These are phyloP conservation scores for Thalassaphorura encarpata DNA, from an alignment of 1,140 invertebrate species.

Conservation along the genomic window DNA sequence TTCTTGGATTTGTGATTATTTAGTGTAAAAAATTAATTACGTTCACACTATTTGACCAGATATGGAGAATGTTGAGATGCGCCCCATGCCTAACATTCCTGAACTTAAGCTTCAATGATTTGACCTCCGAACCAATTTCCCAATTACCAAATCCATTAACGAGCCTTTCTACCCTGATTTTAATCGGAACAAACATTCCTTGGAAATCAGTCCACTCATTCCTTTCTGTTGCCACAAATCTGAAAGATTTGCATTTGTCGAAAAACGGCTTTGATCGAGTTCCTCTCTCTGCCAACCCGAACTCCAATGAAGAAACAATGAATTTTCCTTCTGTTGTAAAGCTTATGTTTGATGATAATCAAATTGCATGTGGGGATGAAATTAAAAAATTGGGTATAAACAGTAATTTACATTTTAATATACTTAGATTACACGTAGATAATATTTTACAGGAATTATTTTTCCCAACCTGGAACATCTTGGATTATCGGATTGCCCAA, in stretches of 20 bases:
- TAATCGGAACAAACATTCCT: constrained; percentile 73
- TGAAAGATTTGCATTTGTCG: constrained; percentile 86
- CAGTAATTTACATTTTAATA: not conserved
- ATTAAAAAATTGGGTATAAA: constrained; percentile 62
- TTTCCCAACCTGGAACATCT: constrained; percentile 76
- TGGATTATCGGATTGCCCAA: constrained; percentile 73
- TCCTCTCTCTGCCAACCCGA: too few relatives aligned
- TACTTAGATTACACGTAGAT: not conserved
- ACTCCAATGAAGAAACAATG: constrained; percentile 37
- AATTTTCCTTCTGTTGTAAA: constrained; percentile 27
- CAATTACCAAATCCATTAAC: constrained; percentile 34
- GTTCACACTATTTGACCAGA: constrained; percentile 43
- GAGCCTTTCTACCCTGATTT: constrained; percentile 62
- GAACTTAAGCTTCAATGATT: constrained; percentile 78
- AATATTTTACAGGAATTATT: constrained; percentile 13
- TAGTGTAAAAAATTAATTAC: not conserved
- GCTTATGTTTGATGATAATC: constrained; percentile 47
- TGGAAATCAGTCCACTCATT: constrained; percentile 72
- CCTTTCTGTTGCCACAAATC: constrained; percentile 54
- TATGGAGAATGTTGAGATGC: constrained; percentile 69
- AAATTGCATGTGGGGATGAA: constrained; percentile 65
- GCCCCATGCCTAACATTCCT: constrained; percentile 80
- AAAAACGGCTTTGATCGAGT: constrained; percentile 73
- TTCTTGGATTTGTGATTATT: too few relatives aligned
- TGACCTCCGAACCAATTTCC: constrained; percentile 38